A percentile compares a stretch with the other conserved stretches of the same genome.
phyloP scores from a whole-genome alignment of 2,113 vertebrate genomes.

The Callocephalon fimbriatum region DNA sequence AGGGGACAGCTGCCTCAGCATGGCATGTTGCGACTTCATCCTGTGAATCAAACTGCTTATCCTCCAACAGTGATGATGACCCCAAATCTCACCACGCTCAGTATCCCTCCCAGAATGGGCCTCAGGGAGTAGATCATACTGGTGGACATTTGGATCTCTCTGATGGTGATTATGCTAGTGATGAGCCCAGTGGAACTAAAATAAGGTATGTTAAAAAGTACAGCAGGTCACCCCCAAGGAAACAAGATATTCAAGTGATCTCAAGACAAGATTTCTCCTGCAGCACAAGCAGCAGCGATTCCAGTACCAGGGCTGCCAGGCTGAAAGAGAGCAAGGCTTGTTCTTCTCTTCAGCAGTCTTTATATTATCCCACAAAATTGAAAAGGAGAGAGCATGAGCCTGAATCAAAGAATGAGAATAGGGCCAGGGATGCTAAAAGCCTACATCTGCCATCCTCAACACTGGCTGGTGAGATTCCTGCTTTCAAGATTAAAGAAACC shows the following conservation, averaged over 20 bases:
- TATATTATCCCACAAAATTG: not conserved
- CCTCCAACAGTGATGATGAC: slow-evolving; percentile 9
- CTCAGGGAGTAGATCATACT: not conserved
- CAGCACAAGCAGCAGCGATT: slow-evolving; percentile 39
- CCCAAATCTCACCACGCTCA: not conserved
- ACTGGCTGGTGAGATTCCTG: not conserved
- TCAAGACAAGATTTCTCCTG: not conserved
- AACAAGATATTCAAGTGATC: not conserved
- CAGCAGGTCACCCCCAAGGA: not conserved
- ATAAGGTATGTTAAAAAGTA: not conserved
- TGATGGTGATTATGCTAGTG: slow-evolving; percentile 68
- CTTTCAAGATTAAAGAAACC: not conserved
- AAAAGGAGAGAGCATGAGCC: not conserved
- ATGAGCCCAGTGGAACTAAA: slow-evolving; percentile 64
- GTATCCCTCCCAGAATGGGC: not conserved
- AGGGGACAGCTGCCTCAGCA: fast-evolving
- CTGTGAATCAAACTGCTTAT: slow-evolving; percentile 33
- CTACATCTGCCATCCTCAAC: not conserved
- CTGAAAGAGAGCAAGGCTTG: not conserved
- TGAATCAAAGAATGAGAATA: not conserved
- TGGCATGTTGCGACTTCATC: not conserved
- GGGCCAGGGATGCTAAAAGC: not conserved
- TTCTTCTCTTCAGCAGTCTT: not conserved
- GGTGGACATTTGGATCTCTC: slow-evolving; percentile 48
- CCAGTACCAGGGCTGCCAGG: not conserved